Base-by-base conservation (phyloP, 2,113 vertebrate genomes). In the Charadrius vociferus region DNA sequence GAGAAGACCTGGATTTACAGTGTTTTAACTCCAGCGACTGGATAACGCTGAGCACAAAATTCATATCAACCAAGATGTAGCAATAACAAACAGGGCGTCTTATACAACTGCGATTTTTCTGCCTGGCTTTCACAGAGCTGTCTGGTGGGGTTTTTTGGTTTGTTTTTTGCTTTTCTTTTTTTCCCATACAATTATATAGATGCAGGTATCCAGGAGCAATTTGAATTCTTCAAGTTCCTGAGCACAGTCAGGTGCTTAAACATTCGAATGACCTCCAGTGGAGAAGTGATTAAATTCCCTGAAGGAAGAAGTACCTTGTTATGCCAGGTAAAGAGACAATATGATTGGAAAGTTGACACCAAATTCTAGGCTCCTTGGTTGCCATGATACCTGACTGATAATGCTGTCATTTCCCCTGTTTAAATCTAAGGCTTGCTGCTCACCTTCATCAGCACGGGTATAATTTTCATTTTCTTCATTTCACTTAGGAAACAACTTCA, bases 351-450 rank as follows among this genome's bases (percentile, higher is more conserved):
- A 92, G 78, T 74, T 93, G 88, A 87, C 83, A 95, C 36, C 89
- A 93, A 93, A 90, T 87, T 94, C 84, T 59, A 87, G 43, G 59
- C 52, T 90, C 53, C 63, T 74, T 88, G 75, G 90, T 91, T 97
- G 92, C 81, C 80, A 65, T 59, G 88, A 91, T 93, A 95, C 91
- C 81, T 97, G 91, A 96, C 87, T 93, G 93, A 95, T 91, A 95
- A 94, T 52, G 49, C 88, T 94, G 93, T 95, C 75, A 88, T 95
- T 95, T 93, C 86, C 72, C 21, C 41, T 58, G 39, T 75, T 94
- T 91, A 96, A 91, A 80, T 84, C 81, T 91, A 79, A 90, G 81
- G 37, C 37, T 90, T 92, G 47, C 59, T 88, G 70, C 73, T 97
- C 74, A 81, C 86, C 73, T 88, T 96, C 91, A 95, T 88, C 93